Evolutionary conservation across 1,140 invertebrate species (phyloP), one percentile per base, ranked within the genome.

Genomic region (Drosophila navojoa): DNA sequence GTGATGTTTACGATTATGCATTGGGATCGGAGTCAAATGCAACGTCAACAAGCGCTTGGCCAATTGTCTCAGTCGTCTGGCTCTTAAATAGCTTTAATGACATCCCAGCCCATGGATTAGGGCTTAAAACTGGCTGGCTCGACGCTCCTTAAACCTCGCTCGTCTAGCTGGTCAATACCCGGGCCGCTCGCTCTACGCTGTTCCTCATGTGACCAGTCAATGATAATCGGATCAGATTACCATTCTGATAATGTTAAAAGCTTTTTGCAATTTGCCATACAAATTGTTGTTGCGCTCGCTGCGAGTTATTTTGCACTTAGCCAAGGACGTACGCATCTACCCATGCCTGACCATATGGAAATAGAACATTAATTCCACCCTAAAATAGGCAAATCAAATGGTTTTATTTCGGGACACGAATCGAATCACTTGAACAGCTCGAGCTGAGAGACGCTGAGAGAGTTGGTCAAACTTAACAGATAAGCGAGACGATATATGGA

Each of bases 201-300:
- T 13, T 11, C 35, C 35, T 64, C 64, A 79, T 76, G 78, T 79
- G 76, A 61, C 75, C 79, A 69, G 84, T 81, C 79, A 82, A 80
- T 87, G 84, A 87, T 87, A 87, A 87, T 87, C 84, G 76, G 85
- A 87, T 87, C 84, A 87, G 84, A 87, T 87, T 87, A 87, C 84
- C 73, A 58, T 27, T 44, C 67, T 54, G 84, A 87, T 87, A 87
- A 77, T 84, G 64, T 81, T 87, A 87, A 87, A 89, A 87, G 84
- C 84, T 89, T 87, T 87, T 87, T 68, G 84, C 84, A 89, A 87
- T 87, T 87, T 87, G 84, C 84, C 59, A 71, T 70, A 87, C 84
- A 87, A 87, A 87, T 89, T 76, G 74, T 89, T 82, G 79, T 79
- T 74, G 71, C 32, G 52, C 44, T 29, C 44, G 32, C n/a, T 35